A percentile compares a stretch with the other conserved stretches of the same genome.
Conservation (phyloP, 2,797 vertebrate species). For the Echeneis naucrates region DNA sequence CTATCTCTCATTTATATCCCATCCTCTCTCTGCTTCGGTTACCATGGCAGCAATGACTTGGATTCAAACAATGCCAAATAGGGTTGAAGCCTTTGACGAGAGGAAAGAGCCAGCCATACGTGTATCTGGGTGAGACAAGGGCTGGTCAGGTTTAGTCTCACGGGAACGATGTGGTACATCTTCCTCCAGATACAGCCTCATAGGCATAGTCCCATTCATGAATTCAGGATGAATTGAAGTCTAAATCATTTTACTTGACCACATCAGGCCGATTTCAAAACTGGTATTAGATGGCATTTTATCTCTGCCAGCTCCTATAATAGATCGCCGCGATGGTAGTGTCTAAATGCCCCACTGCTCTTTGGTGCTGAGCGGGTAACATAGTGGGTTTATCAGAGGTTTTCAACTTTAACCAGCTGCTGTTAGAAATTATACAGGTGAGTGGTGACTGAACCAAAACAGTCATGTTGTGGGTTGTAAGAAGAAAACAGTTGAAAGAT, state of each 20-base stretch:
- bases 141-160: slow-evolving; percentile 32
- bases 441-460: neutral
- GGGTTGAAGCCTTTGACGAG: slow-evolving; percentile 60
- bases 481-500: neutral
- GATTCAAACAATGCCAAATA: slow-evolving; percentile 76
- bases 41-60: slow-evolving; percentile 78
- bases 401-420: too few species aligned
- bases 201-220: neutral
- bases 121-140: slow-evolving; percentile 46
- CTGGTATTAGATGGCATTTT: neutral
- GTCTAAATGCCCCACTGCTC: too few species aligned
- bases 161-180: neutral
- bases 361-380: too few species aligned
- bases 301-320: too few species aligned
- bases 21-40: slow-evolving; percentile 68
- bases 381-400: too few species aligned
- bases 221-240: slow-evolving; percentile 2
- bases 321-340: too few species aligned
- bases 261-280: slow-evolving; percentile 1
- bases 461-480: neutral
- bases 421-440: neutral
- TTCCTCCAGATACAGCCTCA: slow-evolving; percentile 10
- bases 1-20: slow-evolving; percentile 72
- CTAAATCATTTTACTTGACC: slow-evolving; percentile 10
- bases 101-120: slow-evolving; percentile 40